Base-by-base conservation (phyloP, 1,140 invertebrate species). In the Pogonognathellus flavescens region DNA sequence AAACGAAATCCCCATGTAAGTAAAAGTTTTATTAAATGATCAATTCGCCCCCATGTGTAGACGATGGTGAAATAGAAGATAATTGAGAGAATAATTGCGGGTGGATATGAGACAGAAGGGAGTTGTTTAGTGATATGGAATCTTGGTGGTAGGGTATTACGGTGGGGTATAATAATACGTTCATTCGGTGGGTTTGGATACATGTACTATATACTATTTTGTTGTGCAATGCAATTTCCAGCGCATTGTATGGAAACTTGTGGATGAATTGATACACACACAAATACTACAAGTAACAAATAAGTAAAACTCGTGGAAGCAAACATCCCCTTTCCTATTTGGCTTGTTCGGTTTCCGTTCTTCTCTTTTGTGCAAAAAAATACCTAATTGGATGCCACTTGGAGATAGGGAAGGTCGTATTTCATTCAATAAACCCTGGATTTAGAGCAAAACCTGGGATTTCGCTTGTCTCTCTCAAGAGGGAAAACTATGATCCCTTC, bases 401-500 rank as follows among this genome's bases (percentile, higher is more conserved):
- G 25, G 76, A 83, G 86, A 87, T 49, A 80, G 31, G 50, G 76
- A 81, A 84, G 55, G 66, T 84, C 83, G 83, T 87, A 87, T 87
- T 87, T 87, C 86, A 87, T 86, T 86, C 82, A 85, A 84, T 84
- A 88, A 88, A 83, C 83, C 85, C 82, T 18, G 87, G 87, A 85
- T 88, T 88, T 88, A 84, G 80, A 31, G 14, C 50, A 57, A 84
- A 84, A 76, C 87, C 84, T 49, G 55, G 83, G 85, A 88, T 88
- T 86, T 50, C 50, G 85, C 76, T 85, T 86, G 80, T 85, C 82
- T 87, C 85, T 57, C 76, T 82, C 20, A 82, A 66, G 52, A 85
- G 66, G 81, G 57, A 82, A 84, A 86, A 62, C 72, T 83, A 85
- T 60, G 60, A 72, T 83, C 80, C 80, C 80, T 53, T 50, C 80